Base-by-base conservation (phyloP, 1,140 invertebrate genomes). In the Drosophila nigrodunni region DNA sequence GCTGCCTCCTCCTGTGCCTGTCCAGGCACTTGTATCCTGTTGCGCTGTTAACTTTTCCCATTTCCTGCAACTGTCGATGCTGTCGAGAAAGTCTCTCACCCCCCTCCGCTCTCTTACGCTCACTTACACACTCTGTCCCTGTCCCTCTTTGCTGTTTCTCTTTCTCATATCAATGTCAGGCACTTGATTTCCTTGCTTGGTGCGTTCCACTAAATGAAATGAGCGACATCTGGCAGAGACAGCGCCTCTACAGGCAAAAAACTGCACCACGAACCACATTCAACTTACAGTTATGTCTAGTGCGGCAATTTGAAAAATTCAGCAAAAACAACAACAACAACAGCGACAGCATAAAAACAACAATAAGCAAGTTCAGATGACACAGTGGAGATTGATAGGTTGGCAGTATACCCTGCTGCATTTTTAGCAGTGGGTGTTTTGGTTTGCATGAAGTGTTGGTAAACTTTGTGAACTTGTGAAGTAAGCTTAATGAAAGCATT, bases 221-320 rank as follows among this genome's bases (percentile, higher is more conserved):
- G 68, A 66, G 77, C 83, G 68, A 83, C 85, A 88, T 88, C 80
- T 88, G 83, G 80, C 58, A 58, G 47, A 79, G 77, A 88, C 77
- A 74, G 60, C 52, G 44, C 44, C 54, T 15, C 47, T 55, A 66
- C 37, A 21, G 60, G 3, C 43, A 30, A 7, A 37, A 25, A n/a
- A 9, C 52, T 41, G 44, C 62, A 57, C 47, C 47, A 11, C 9
- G 10, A 10, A 30, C 13, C 52, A 39, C 61, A 49, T 55, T 66
- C 47, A 55, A 61, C 62, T 87, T 87, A 82, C 83, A 77, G 83
- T 88, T 88, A 87, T 78, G 77, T 62, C 79, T 80, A 80, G 77
- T 78, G 83, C 83, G 77, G 80, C 73, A 89, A 83, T 83, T 88
- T 72, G 15, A 80, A 87, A 88, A 75, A 88, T 88, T 64, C 39